These are phyloP conservation scores for Phortica okadai DNA, from an alignment of 2,888 invertebrate genomes.

Conservation along the genomic window DNA sequence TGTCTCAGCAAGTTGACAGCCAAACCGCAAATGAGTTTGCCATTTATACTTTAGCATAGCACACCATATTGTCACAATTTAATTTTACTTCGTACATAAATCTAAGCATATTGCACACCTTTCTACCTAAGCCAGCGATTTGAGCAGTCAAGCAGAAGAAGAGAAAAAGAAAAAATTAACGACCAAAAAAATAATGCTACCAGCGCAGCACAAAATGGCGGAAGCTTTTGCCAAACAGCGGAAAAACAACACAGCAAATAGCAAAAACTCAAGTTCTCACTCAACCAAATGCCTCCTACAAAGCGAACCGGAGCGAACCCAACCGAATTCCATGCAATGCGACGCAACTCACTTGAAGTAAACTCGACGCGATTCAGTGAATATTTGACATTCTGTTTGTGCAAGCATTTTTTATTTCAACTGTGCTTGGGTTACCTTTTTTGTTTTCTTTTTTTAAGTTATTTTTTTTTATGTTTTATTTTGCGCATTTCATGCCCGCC, in stretches of 20 bases:
- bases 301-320: background rate
- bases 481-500: slow-evolving; percentile 22
- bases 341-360: slow-evolving; percentile 35
- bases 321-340: background rate
- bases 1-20: background rate
- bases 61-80: slow-evolving; percentile 67
- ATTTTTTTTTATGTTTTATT: slow-evolving; percentile 18
- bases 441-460: slow-evolving; percentile 25
- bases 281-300: background rate
- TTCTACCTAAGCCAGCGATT: background rate
- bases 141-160: background rate
- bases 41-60: background rate
- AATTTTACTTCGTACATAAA: slow-evolving; percentile 70
- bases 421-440: slow-evolving; percentile 35
- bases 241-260: slow-evolving; percentile 24
- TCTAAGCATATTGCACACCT: slow-evolving; percentile 48
- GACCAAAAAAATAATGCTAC: no score
- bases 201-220: no score
- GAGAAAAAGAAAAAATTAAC: background rate
- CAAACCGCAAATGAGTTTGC: background rate
- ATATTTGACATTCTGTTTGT: slow-evolving; percentile 65
- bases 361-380: slow-evolving; percentile 39
- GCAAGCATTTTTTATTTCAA: slow-evolving; percentile 58
- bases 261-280: slow-evolving; percentile 14
- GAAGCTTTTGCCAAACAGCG: slow-evolving; percentile 41